Conservation (phyloP, 2,797 vertebrate species). For the Centropyge bicolor region DNA sequence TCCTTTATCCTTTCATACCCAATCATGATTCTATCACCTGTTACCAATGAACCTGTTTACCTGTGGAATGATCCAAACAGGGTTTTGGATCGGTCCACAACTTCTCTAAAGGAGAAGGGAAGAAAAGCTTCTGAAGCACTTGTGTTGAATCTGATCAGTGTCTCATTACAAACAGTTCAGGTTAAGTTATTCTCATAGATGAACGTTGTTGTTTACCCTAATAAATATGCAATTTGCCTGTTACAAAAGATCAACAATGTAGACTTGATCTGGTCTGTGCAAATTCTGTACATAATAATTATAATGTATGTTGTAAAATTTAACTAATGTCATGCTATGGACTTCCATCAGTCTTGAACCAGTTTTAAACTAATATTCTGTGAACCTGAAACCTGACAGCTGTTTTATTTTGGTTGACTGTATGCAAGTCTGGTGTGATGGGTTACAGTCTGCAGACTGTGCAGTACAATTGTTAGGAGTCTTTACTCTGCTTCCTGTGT, state of each 20-base stretch:
- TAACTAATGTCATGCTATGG: neutral
- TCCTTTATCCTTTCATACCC: too few relatives aligned
- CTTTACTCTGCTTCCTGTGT: neutral
- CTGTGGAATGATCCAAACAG: too few relatives aligned
- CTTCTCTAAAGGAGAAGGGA: too few relatives aligned
- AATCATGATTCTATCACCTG: too few relatives aligned
- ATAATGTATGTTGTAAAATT: neutral
- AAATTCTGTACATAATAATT: neutral
- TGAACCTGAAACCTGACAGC: too few relatives aligned
- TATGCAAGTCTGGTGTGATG: neutral
- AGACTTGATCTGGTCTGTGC: neutral
- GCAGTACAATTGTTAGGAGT: neutral
- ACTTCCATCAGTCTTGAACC: too few relatives aligned
- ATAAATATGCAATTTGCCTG: neutral
- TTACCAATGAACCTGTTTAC: too few relatives aligned
- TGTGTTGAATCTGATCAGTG: neutral
- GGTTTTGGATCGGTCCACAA: too few relatives aligned
- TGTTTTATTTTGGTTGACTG: too few relatives aligned
- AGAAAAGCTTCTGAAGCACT: neutral
- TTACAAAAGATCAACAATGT: neutral
- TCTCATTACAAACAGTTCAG: neutral
- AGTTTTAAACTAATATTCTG: too few relatives aligned
- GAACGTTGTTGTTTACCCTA: neutral
- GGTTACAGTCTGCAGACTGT: neutral
- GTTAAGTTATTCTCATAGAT: neutral